Conservation (phyloP, 2,113 vertebrate species). For the Actenoides hombroni region DNA sequence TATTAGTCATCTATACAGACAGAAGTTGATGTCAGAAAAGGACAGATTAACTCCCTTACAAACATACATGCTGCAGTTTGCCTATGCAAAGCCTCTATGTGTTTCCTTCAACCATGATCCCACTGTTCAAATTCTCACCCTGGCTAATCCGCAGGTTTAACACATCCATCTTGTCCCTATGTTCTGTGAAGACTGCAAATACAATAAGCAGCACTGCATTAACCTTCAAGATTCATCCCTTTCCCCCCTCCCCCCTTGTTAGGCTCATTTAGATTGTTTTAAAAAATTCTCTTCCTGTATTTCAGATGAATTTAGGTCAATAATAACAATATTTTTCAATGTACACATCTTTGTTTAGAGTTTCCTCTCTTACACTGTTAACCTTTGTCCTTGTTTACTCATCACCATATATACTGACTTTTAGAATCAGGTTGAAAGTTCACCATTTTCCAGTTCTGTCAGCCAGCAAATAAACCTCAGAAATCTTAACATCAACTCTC, state of each 20-base stretch:
- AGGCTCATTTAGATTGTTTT: background rate
- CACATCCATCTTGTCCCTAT: background rate
- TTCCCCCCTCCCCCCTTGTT: background rate
- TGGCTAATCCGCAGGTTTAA: background rate
- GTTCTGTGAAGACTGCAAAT: too few species aligned
- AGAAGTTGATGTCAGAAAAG: background rate
- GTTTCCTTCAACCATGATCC: background rate
- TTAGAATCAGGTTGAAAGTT: constrained; percentile 13
- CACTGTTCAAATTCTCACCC: background rate
- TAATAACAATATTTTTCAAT: background rate
- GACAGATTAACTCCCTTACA: background rate
- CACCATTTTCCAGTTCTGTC: constrained; percentile 4
- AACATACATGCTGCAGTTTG: background rate
- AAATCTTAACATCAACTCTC: background rate
- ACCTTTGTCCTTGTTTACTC: background rate
- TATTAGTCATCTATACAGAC: background rate
- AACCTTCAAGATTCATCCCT: background rate
- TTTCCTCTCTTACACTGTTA: background rate
- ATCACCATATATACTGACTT: background rate
- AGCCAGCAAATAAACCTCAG: background rate
- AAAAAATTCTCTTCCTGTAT: background rate
- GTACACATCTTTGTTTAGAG: background rate
- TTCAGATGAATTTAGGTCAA: background rate
- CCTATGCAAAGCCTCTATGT: background rate
- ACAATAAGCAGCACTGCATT: background rate